These are phyloP conservation scores for Globia sparganii DNA, from an alignment of 2,888 invertebrate genomes.

Conservation along the genomic window DNA sequence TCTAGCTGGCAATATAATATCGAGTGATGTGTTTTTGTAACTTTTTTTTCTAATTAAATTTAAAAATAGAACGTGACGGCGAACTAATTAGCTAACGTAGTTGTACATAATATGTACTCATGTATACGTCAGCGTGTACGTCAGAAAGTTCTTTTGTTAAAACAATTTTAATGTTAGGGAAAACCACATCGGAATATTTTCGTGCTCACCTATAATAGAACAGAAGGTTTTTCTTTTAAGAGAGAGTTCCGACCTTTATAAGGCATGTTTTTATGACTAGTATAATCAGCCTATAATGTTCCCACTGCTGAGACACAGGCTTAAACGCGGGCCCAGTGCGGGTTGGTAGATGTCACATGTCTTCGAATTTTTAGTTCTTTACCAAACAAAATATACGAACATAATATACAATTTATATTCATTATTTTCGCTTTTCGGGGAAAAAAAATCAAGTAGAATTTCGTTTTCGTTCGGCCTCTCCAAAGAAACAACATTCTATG, in stretches of 20 bases:
- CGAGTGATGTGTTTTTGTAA: conserved; percentile 1
- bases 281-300: too few species aligned
- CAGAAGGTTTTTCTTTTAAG: not conserved
- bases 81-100: not conserved
- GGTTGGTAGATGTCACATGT: too few species aligned
- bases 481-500: not conserved
- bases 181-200: conserved; percentile 6
- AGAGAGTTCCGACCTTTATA: not conserved
- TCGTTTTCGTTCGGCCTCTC: not conserved
- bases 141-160: conserved; percentile 3
- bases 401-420: not conserved
- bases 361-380: too few species aligned
- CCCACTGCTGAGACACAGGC: too few species aligned
- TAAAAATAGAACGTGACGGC: not conserved
- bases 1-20: not conserved
- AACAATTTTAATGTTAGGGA: not conserved
- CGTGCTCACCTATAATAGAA: not conserved
- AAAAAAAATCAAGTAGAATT: not conserved
- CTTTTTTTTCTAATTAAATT: not conserved
- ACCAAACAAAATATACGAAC: not conserved
- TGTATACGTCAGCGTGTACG: too few species aligned
- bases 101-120: too few species aligned
- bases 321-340: too few species aligned
- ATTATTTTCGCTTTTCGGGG: not conserved
- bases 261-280: not conserved